Conservation (phyloP, 2,888 invertebrate species). For the Ommatoiulus sabulosus region DNA sequence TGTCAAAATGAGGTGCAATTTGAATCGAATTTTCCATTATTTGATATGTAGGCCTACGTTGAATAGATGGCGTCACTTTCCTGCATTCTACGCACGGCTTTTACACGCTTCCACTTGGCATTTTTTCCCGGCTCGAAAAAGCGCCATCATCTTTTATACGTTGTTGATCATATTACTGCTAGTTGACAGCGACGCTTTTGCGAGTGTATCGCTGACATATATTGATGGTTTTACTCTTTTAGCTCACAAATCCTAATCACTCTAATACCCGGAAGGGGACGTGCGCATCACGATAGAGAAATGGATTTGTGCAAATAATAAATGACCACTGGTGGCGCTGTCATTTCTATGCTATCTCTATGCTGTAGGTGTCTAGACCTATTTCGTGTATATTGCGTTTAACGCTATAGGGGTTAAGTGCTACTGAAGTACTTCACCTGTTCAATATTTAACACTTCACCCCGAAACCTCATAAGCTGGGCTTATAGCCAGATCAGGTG, state of each 20-base stretch:
- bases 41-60: neutral
- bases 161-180: constrained; percentile 22
- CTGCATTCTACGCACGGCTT: neutral
- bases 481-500: too few species aligned
- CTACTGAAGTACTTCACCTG: too few species aligned
- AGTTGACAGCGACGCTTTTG: neutral
- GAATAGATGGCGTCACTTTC: neutral
- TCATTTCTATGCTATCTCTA: neutral
- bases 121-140: neutral
- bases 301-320: neutral
- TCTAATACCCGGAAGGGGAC: constrained; percentile 8
- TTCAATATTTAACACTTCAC: too few species aligned
- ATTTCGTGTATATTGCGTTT: too few species aligned
- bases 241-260: constrained; percentile 18
- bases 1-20: constrained; percentile 2
- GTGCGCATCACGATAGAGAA: constrained; percentile 7
- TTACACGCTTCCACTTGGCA: neutral
- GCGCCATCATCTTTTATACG: constrained; percentile 7
- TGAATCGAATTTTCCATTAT: neutral
- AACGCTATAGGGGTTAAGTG: too few species aligned
- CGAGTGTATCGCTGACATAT: constrained; percentile 8
- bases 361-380: too few species aligned
- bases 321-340: neutral
- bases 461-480: too few species aligned
- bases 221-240: constrained; percentile 22